Evolutionary conservation across 2,113 vertebrate genomes (phyloP), one percentile per base, ranked within the genome.

Genomic region (Origma solitaria): DNA sequence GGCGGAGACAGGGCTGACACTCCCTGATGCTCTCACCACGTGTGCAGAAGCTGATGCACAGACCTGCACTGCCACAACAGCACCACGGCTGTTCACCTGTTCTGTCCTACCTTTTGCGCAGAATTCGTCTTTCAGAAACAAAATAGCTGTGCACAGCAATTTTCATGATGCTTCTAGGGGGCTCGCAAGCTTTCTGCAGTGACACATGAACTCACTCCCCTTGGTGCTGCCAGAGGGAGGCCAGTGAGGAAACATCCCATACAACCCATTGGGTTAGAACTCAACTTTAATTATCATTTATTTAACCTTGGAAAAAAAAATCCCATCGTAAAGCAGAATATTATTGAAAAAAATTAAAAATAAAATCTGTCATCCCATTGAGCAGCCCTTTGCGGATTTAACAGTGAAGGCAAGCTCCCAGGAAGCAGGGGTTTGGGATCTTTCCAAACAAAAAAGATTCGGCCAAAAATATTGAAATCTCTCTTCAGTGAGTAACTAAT

Each of bases 401-500:
- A 33, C 45, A 83, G 86, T 23, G n/a, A 94, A 90, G 57, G 58
- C 90, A 95, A 79, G 51, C 72, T 97, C 88, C 93, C 76, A 82
- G 69, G 72, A 96, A 94, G 81, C 88, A 86, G 53, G 65, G 72
- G 69, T n/a, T 96, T 95, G 94, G 93, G 92, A 88, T 90, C 72
- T 54, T 81, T 96, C 90, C 94, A 96, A 82, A 90, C 44, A 57
- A 93, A 88, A 58, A 77, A 49, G 56, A 86, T 78, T 78, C 0
- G 0, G 90, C 85, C 76, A 92, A 83, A 94, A 96, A 88, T 64
- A 35, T 30, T 57, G 82, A 92, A 95, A 86, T 90, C 76, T 96
- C 90, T 94, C 88, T 97, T 95, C 90, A 91, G 90, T 93, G 92
- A 96, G 96, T 25, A 96, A 91, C 90, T 95, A 94, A 96, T 96